Base-by-base conservation (phyloP, 2,888 invertebrate genomes). In the Eristalis arbustorum region DNA sequence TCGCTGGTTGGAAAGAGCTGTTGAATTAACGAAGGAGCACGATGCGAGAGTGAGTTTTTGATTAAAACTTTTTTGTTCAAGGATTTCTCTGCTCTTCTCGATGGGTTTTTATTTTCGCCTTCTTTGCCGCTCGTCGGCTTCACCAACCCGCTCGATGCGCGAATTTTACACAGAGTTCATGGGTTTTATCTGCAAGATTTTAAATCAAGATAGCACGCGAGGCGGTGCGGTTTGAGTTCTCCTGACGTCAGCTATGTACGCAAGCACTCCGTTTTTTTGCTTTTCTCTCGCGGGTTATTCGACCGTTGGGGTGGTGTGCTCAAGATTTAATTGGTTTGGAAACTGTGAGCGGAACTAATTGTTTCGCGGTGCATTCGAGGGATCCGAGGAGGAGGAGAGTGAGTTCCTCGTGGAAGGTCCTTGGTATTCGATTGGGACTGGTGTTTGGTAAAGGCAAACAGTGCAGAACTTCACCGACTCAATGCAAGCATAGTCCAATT, bases 11-110 rank as follows among this genome's bases (percentile, higher is more conserved):
- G 63, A 0, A 18, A 49, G 49, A 80, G 74, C 74, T 64, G 63
- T 68, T 80, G 74, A 73, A 80, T 69, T 74, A 74, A 74, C 59
- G 63, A 74, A 69, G 56, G 63, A 74, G 74, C 74, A 74, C 74
- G 80, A 22, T 34, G 79, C 23, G 73, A 49, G 22, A 66, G 13
- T 14, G 31, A 82, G 49, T 22, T 61, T 76, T 59, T 49, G 49
- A 63, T 49, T 73, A 72, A 57, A 57, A 61, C 34, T 11, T 59
- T 28, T 59, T 56, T 59, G 25, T 14, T 49, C 8, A 49, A 49
- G 49, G 49, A 49, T 49, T 37, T 37, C 4, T 37, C 11, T 11
- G 34, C 34, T 11, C 34, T 11, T 37, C 34, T 37, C 34, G 10
- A 11, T 11, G 34, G 31, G 3, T 37, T 3, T 1, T 37, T 37